These are phyloP conservation scores for Ranitomeya variabilis DNA, from an alignment of 2,113 vertebrate genomes.

Conservation along the genomic window DNA sequence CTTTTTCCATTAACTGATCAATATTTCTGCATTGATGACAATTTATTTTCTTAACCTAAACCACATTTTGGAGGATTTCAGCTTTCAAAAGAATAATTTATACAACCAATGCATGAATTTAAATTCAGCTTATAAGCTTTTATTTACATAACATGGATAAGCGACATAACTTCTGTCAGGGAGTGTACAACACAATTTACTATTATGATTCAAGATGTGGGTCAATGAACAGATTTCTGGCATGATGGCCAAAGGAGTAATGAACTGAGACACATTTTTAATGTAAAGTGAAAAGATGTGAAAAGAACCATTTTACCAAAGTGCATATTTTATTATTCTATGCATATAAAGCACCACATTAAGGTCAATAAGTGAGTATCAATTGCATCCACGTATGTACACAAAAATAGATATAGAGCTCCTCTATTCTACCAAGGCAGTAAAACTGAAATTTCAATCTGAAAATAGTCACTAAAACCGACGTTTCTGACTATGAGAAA, in stretches of 20 bases:
- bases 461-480: conserved; percentile 30
- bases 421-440: conserved; percentile 26
- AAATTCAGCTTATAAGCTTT: too few relatives aligned
- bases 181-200: conserved; percentile 51
- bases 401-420: conserved; percentile 52
- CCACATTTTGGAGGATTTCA: too few relatives aligned
- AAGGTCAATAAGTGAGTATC: conserved; percentile 56
- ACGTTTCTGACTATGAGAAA: conserved; percentile 40
- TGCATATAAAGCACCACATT: conserved; percentile 58
- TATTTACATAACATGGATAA: too few relatives aligned
- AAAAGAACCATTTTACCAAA: conserved; percentile 39
- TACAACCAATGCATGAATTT: too few relatives aligned
- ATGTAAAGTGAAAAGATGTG: conserved; percentile 43
- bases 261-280: conserved; percentile 55
- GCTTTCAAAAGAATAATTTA: too few relatives aligned
- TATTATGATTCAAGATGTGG: conserved; percentile 46
- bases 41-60: too few relatives aligned
- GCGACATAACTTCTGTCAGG: background rate
- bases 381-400: conserved; percentile 45
- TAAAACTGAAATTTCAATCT: conserved; percentile 47
- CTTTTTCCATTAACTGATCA: too few relatives aligned
- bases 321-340: conserved; percentile 56
- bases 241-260: conserved; percentile 51
- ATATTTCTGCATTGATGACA: too few relatives aligned
- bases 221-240: conserved; percentile 54